These are phyloP conservation scores for Halesus radiatus DNA, from an alignment of 1,140 invertebrate species.

Conservation along the genomic window DNA sequence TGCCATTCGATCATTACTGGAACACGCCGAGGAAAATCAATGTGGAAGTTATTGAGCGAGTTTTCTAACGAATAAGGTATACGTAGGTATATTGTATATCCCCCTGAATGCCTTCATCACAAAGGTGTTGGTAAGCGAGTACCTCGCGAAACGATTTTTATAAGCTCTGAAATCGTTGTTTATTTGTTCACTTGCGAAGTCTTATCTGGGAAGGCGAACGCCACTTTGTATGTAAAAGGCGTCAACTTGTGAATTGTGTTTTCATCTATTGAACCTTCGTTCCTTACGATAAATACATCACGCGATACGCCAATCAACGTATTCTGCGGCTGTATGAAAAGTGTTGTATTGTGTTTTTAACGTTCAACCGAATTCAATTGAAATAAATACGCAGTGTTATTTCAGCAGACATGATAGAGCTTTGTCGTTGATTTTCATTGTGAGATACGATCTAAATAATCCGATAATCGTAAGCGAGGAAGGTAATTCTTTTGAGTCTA, in stretches of 20 bases:
- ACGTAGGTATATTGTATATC: too few relatives aligned
- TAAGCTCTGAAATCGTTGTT: background rate
- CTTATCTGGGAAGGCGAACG: background rate
- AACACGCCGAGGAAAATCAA: conserved; percentile 12
- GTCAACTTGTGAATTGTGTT: conserved; percentile 13
- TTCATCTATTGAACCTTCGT: background rate
- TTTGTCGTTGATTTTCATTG: too few relatives aligned
- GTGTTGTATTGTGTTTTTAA: too few relatives aligned
- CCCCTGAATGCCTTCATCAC: conserved; percentile 20
- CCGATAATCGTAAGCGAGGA: too few relatives aligned
- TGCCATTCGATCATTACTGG: conserved; percentile 3
- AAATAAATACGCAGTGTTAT: too few relatives aligned
- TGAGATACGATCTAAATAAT: too few relatives aligned
- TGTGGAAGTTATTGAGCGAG: conserved; percentile 20
- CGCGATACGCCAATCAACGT: conserved; percentile 17
- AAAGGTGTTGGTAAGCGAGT: background rate
- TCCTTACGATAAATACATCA: background rate
- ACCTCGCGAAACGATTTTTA: conserved; percentile 21
- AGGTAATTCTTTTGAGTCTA: too few relatives aligned
- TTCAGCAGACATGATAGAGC: too few relatives aligned
- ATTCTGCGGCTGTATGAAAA: too few relatives aligned
- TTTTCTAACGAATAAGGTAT: conserved; percentile 15
- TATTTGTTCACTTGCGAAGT: conserved; percentile 8
- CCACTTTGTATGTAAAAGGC: conserved; percentile 6
- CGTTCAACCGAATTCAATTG: too few relatives aligned